phyloP scores from a whole-genome alignment of 2,888 invertebrate species.

The Coleophora deauratella region DNA sequence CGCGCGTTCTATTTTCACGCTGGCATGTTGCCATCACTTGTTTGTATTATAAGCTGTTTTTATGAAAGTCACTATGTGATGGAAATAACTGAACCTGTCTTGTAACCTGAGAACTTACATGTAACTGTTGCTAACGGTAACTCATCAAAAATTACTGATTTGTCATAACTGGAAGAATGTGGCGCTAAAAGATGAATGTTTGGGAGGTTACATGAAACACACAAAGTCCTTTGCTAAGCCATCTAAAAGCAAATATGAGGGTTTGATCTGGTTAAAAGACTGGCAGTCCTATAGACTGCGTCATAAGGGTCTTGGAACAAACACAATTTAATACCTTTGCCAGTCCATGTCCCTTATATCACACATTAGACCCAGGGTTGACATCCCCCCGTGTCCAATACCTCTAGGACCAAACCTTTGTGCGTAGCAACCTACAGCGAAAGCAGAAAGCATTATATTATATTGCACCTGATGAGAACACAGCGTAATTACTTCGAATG shows the following conservation, averaged over 20 bases:
- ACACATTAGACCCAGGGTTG: constrained; percentile 87
- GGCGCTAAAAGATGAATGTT: constrained; percentile 23
- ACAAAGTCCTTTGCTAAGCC: constrained; percentile 38
- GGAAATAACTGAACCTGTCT: constrained; percentile 70
- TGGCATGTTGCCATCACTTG: constrained; percentile 69
- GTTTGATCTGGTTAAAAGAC: constrained; percentile 13
- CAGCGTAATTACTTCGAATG: constrained; percentile 24
- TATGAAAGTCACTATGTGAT: constrained; percentile 72
- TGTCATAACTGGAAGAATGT: constrained; percentile 13
- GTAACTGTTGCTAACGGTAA: constrained; percentile 27
- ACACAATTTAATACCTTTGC: constrained; percentile 76
- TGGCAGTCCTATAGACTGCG: constrained; percentile 36
- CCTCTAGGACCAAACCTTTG: constrained; percentile 96
- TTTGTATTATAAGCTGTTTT: constrained; percentile 75
- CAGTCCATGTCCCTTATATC: constrained; percentile 85
- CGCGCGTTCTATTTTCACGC: constrained; percentile 62
- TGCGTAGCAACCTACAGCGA: constrained; percentile 91
- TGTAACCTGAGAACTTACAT: constrained; percentile 64
- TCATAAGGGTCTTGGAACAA: constrained; percentile 26
- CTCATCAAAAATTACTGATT: constrained; percentile 4
- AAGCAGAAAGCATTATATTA: constrained; percentile 60
- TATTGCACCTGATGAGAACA: constrained; percentile 46
- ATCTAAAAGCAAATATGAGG: constrained; percentile 49
- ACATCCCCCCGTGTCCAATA: constrained; percentile 93
- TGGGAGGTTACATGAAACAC: neutral